These are phyloP conservation scores for Philopotamus ludificatus DNA, from an alignment of 1,140 invertebrate genomes.

Conservation along the genomic window DNA sequence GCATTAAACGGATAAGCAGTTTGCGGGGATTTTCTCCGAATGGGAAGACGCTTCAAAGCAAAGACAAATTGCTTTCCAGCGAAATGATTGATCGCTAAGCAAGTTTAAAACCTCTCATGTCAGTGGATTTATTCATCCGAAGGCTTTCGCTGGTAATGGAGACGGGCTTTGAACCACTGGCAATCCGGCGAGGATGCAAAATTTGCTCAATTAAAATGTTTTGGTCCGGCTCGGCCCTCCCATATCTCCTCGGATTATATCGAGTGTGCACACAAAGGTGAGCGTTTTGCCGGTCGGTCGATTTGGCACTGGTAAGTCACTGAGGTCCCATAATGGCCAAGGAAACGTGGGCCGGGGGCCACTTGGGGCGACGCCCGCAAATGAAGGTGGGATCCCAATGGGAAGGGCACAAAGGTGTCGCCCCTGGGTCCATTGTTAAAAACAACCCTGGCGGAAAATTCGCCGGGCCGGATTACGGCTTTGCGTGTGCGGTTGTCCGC, in stretches of 20 bases:
- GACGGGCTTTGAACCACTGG: too few relatives aligned
- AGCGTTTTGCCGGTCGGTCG: conserved; percentile 6
- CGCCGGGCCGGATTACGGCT: conserved; percentile 36
- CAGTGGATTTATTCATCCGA: conserved; percentile 24
- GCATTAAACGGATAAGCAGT: not conserved
- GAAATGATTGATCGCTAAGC: conserved; percentile 40
- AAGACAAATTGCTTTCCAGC: conserved; percentile 40
- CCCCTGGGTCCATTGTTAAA: conserved; percentile 39
- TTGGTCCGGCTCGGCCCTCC: too few relatives aligned
- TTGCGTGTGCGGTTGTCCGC: conserved; percentile 29
- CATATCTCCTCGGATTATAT: too few relatives aligned
- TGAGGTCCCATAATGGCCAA: conserved; percentile 36
- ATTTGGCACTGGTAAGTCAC: not conserved
- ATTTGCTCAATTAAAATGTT: too few relatives aligned
- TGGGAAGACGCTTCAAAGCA: conserved; percentile 29
- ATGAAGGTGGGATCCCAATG: not conserved
- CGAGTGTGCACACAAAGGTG: conserved; percentile 23
- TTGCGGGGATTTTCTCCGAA: conserved; percentile 12
- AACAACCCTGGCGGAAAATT: conserved; percentile 41
- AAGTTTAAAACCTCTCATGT: conserved; percentile 32
- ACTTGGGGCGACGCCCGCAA: conserved; percentile 1
- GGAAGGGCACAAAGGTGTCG: conserved; percentile 28
- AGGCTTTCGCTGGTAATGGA: too few relatives aligned
- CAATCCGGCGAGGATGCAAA: too few relatives aligned
- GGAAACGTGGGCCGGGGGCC: conserved; percentile 29